A percentile compares a stretch with the other conserved stretches of the same genome.
Conservation (phyloP, 1,140 invertebrate species). For the Myzus persicae region DNA sequence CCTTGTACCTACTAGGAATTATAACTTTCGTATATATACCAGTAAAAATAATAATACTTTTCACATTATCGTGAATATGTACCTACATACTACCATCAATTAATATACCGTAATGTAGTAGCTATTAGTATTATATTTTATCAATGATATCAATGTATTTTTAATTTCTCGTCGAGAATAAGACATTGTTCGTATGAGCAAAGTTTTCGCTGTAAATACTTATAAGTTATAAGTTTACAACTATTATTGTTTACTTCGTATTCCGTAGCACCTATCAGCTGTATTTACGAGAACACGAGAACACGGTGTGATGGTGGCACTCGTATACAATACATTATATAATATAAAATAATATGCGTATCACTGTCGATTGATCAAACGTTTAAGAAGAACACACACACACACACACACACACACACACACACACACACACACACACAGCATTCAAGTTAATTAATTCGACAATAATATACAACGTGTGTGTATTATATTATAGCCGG, state of each 20-base stretch:
- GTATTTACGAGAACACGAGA: not conserved
- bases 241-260: not conserved
- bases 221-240: not conserved
- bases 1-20: not conserved
- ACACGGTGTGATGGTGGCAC: not conserved
- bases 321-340: not conserved
- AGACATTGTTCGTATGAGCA: not conserved
- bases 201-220: not conserved
- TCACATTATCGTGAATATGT: not conserved
- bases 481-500: not conserved
- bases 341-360: not conserved
- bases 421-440: not conserved
- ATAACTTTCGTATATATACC: not conserved
- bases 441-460: constrained; percentile 29
- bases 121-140: not conserved
- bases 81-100: not conserved
- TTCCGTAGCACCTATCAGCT: not conserved
- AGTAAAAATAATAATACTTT: not conserved
- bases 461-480: not conserved
- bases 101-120: not conserved
- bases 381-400: not conserved
- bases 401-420: not conserved
- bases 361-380: constrained; percentile 8
- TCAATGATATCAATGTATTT: not conserved
- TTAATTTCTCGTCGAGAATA: not conserved